Evolutionary conservation across 2,888 invertebrate species (phyloP).

Genomic region (Pyrocoelia pectoralis): DNA sequence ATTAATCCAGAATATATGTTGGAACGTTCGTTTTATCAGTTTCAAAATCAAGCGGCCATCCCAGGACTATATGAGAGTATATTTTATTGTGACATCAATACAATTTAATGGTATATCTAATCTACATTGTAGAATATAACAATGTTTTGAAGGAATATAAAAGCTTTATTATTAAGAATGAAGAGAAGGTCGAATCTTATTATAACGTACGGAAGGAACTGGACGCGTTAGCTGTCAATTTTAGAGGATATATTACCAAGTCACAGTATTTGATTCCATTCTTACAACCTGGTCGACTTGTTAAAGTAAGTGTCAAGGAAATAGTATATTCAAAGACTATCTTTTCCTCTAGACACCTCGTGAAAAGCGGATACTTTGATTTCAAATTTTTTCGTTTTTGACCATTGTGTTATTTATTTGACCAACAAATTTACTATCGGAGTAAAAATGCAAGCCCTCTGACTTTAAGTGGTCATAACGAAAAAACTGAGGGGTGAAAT

Average conservation of each 20-base stretch:
- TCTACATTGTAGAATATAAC: slow-evolving; percentile 67
- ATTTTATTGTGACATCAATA: slow-evolving; percentile 51
- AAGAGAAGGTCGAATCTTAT: slow-evolving; percentile 80
- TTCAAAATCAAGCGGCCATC: slow-evolving; percentile 96
- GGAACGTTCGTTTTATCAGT: slow-evolving; percentile 97
- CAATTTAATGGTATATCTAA: too few relatives aligned
- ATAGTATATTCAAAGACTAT: too few relatives aligned
- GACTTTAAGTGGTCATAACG: too few relatives aligned
- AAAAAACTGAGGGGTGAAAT: too few relatives aligned
- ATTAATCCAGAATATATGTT: slow-evolving; percentile 99
- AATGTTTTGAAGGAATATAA: slow-evolving; percentile 72
- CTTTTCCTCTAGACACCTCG: too few relatives aligned
- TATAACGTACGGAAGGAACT: slow-evolving; percentile 86
- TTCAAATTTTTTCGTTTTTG: too few relatives aligned
- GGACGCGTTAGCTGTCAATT: slow-evolving; percentile 75
- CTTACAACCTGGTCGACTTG: slow-evolving; percentile 90
- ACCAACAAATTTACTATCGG: too few relatives aligned
- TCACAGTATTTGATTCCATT: slow-evolving; percentile 93
- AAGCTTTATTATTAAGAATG: slow-evolving; percentile 72
- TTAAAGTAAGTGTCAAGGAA: slow-evolving; percentile 78
- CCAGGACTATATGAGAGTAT: slow-evolving; percentile 88
- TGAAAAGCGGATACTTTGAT: too few relatives aligned
- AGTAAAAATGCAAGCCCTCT: too few relatives aligned
- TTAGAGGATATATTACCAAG: slow-evolving; percentile 80
- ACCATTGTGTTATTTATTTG: too few relatives aligned